Percentiles rank a stretch among this genome's conserved stretches.
phyloP scores from a whole-genome alignment of 2,888 invertebrate genomes.

The Argyresthia albistria region DNA sequence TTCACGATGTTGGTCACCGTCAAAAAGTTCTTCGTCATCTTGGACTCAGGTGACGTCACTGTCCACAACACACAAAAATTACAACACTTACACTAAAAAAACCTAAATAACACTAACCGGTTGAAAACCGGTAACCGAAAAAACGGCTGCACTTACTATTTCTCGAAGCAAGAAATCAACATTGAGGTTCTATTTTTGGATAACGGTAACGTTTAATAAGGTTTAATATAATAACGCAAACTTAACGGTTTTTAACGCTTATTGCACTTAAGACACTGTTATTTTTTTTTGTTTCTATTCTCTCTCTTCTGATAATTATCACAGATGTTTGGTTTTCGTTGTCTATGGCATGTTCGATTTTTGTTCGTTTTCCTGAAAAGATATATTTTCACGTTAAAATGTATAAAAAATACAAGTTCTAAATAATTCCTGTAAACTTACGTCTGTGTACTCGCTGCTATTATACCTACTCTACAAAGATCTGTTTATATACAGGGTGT shows the following conservation, averaged over 20 bases:
- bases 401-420: too few relatives aligned
- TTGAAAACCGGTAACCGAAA: neutral
- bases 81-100: constrained; percentile 9
- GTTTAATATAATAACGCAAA: constrained; percentile 2
- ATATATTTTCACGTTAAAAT: too few relatives aligned
- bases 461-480: too few relatives aligned
- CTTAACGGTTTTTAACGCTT: constrained; percentile 5
- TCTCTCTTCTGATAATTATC: constrained; percentile 42
- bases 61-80: constrained; percentile 26
- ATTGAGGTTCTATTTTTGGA: constrained; percentile 43
- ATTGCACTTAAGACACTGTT: constrained; percentile 19
- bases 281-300: constrained; percentile 11
- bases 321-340: constrained; percentile 42
- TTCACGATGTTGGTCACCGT: constrained; percentile 76
- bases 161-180: constrained; percentile 47
- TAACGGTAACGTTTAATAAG: constrained; percentile 3
- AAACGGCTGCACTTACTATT: constrained; percentile 45
- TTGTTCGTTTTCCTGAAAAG: too few relatives aligned
- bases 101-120: constrained; percentile 13
- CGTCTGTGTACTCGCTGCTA: too few relatives aligned
- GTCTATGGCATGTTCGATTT: constrained; percentile 17
- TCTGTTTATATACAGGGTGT: too few relatives aligned
- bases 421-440: too few relatives aligned
- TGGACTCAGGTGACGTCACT: constrained; percentile 62
- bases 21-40: constrained; percentile 73